Base-by-base conservation (phyloP, 2,797 vertebrate species). In the Argentina silus region DNA sequence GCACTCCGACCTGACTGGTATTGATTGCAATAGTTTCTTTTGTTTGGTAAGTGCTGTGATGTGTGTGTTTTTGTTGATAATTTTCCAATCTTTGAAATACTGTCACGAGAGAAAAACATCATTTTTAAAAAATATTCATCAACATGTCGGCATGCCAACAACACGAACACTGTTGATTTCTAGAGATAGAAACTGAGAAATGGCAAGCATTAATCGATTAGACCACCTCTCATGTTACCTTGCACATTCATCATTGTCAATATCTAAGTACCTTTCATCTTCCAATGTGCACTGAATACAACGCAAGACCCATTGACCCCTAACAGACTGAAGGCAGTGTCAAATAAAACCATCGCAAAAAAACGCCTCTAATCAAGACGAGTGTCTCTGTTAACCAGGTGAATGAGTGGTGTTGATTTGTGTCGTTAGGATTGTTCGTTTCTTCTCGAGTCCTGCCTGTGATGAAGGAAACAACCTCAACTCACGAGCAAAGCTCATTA, bases 231-330 rank as follows among this genome's bases (percentile, higher is more conserved):
- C 21, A 47, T 36, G 10, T 21, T 6, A 9, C 19, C 72, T 42
- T 6, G 60, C 69, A 66, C 51, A 12, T 15, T 51, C 68, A 19
- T 44, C 64, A 53, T 51, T 21, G 56, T 63, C 19, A 43, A 55
- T 42, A 0, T 44, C 64, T 36, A 36, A 64, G 43, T 5, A 43
- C 81, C 72, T 85, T 86, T 86, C 80, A 85, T 89, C 82, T 83
- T 77, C 80, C 73, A 82, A 83, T 88, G 77, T 73, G 74, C 74
- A 80, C 72, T 84, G 82, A 90, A 88, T 89, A 84, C 57, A 8
- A 51, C 69, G 59, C 70, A 83, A 81, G 78, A 88, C 79, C 78
- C 75, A 77, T 45, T 83, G 85, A 83, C 83, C 78, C 67, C 75
- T 81, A 78, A 82, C 78, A 3, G 21, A 5, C 10, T 21, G 47